Base-by-base conservation (phyloP, 1,140 invertebrate species). In the Wasmannia auropunctata region DNA sequence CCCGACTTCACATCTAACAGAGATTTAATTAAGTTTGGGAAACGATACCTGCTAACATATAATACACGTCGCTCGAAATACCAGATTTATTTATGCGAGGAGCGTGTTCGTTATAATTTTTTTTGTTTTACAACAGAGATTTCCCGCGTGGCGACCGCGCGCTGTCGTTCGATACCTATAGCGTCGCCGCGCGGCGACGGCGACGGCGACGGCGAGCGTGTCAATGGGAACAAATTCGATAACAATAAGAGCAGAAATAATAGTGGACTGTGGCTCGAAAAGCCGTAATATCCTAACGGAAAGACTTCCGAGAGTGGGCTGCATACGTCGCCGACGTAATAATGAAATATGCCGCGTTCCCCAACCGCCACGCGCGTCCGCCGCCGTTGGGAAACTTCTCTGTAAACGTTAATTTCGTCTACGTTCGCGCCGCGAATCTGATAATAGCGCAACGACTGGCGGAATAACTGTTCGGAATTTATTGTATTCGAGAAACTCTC, bases 271-370 rank as follows among this genome's bases (percentile, higher is more conserved):
- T 28, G 63, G 7, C 49, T 51, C 22, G 43, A 86, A 86, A 80
- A 86, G 19, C n/a, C 51, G 14, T 69, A 80, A 56, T 56, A 60
- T 49, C 22, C 65, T 25, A 56, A n/a, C 14, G 37, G 19, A 62
- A 54, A 70, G 65, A 60, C 51, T 81, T 28, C 16, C 28, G n/a
- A 22, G 37, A 22, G 51, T 7, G n/a, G n/a, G n/a, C n/a, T 25
- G 25, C 63, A 80, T 31, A 80, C 22, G 22, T 43, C 25, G 34
- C 49, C 49, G 25, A 62, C 14, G 25, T 76, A 76, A 88, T 91
- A 92, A 91, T 92, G 89, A 93, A 92, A 92, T 92, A 92, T 86
- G 81, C 74, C 34, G 34, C 72, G 70, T 81, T 88, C 34, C n/a
- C 75, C 31, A 31, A 62, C 19, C 31, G 19, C 14, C n/a, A n/a